Base-by-base conservation (phyloP, 1,140 invertebrate species). In the Drosophila ficusphila region DNA sequence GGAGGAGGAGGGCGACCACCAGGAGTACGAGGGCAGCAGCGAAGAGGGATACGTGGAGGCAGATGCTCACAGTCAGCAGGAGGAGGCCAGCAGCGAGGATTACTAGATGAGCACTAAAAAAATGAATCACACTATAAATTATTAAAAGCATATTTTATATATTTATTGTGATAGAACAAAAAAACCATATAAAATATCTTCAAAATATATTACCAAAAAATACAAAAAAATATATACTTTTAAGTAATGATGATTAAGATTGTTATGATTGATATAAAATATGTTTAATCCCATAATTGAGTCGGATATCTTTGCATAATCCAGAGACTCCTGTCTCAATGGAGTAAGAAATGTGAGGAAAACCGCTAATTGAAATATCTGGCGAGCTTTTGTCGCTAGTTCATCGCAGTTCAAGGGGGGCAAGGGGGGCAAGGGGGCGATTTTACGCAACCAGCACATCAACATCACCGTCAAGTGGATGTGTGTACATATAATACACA, bases 41-140 rank as follows among this genome's bases (percentile, higher is more conserved):
- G 78, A 90, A 36, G 89, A 90, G 25, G 89, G 85, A n/a, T 90
- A 86, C 11, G 83, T 78, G 14, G 83, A 89, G 19, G 79, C 76
- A 0, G 51, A 85, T 3, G 34, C 73, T n/a, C 65, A 82, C 18
- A 76, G 76, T 41, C 69, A 74, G 29, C 61, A 72, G 49, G 58
- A 72, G n/a, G 78, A 89, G 14, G 11, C 29, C 48, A 73, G 78
- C 36, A 67, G 65, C 64, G 82, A 89, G 25, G 81, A 89, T 29
- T 86, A 90, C 49, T 82, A 67, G 12, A 11, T 8, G 2, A 1
- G 3, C n/a, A 31, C 3, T 38, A 46, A 54, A 53, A 42, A 41
- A 4, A 7, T 44, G 21, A 25, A 18, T 33, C 33, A 16, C 9
- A 14, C 34, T 14, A 42, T 1, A 25, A 21, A 34, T 14, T 4